Conservation (phyloP, 2,113 vertebrate genomes). For the Ceratotherium simum region DNA sequence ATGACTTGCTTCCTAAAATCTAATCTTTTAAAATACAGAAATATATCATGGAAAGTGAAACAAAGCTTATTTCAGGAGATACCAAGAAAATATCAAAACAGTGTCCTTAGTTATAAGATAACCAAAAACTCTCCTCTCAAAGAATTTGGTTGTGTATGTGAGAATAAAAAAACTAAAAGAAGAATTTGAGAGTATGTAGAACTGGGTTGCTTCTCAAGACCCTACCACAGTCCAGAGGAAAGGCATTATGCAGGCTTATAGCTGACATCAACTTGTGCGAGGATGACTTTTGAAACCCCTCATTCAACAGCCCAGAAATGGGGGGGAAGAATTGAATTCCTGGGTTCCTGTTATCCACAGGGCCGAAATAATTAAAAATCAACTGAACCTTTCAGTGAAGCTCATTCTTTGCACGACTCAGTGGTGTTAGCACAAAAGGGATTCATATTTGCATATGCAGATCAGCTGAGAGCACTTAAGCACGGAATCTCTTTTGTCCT, state of each 20-base stretch:
- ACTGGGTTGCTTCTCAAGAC: background rate
- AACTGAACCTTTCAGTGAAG: background rate
- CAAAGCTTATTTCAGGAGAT: conserved; percentile 6
- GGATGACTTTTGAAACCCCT: background rate
- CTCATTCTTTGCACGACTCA: background rate
- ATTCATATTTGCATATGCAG: background rate
- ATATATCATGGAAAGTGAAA: background rate
- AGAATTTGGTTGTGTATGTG: background rate
- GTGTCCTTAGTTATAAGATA: background rate
- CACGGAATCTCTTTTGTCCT: background rate
- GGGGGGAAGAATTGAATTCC: background rate
- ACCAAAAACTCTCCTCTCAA: background rate
- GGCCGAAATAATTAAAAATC: background rate
- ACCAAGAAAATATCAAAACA: background rate
- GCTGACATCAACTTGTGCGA: background rate
- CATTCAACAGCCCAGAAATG: background rate
- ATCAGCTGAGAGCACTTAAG: background rate
- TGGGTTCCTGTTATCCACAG: background rate
- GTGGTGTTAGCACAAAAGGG: background rate
- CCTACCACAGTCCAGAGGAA: background rate
- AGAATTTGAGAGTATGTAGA: background rate
- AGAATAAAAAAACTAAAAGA: background rate
- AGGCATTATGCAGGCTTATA: background rate
- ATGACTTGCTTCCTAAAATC: background rate
- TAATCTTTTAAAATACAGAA: conserved; percentile 36